Conservation (phyloP, 2,113 vertebrate genomes). For the Tragulus kanchil region DNA sequence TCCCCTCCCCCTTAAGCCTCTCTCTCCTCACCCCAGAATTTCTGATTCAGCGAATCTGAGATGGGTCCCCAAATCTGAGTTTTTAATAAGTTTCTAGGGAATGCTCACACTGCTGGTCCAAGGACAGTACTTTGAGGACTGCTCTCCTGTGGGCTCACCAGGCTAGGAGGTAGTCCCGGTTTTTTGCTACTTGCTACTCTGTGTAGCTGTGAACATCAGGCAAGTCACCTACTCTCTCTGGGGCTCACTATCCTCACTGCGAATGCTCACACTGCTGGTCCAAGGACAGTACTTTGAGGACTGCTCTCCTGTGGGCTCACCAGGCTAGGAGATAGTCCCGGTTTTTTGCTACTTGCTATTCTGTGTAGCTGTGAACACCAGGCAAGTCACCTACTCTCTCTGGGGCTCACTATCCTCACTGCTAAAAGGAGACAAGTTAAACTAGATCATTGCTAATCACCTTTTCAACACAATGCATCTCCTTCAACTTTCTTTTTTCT, state of each 20-base stretch:
- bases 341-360: background rate
- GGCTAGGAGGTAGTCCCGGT: background rate
- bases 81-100: background rate
- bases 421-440: constrained; percentile 12
- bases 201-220: background rate
- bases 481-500: background rate
- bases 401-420: background rate
- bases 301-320: background rate
- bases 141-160: background rate
- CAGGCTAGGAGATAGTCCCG: background rate
- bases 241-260: background rate
- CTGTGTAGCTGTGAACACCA: background rate
- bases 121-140: background rate
- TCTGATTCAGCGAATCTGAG: constrained; percentile 4
- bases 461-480: background rate
- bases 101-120: background rate
- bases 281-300: background rate
- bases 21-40: background rate
- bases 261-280: background rate
- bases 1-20: background rate
- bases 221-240: background rate
- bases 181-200: background rate
- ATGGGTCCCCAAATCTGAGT: background rate
- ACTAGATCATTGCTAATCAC: background rate
- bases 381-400: background rate